Base-by-base conservation (phyloP, 37 sponge, comb jelly and placozoan genomes). In the Halichondria panicea region DNA sequence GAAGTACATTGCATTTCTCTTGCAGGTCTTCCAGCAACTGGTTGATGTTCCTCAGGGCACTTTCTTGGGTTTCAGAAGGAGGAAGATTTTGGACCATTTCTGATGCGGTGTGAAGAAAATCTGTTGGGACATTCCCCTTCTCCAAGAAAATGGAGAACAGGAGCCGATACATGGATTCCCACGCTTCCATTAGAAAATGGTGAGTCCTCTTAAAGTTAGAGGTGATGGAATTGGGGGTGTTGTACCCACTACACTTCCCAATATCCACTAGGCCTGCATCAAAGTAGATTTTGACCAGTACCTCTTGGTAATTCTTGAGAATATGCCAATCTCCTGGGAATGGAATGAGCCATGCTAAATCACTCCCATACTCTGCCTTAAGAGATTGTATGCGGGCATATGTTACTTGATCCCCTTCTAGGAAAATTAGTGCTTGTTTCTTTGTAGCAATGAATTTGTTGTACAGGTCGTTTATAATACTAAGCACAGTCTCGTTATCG, bases 241-340 rank as follows among this genome's bases (percentile, higher is more conserved):
- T 27, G 21, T 76, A 76, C 15, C 77, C 77, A 63, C 53, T 45
- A 40, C 70, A 37, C 37, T 53, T 66, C 5, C 70, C 80, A 21
- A 79, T 24, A 18, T 50, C 55, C 15, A 42, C 2, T 6, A 79
- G 44, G 31, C 80, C 80, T 37, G 80, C 80, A 53, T 65, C 68
- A 53, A 38, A 79, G 45, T 76, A 76, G 22, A 63, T 32, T 44
- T 76, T 63, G 15, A 63, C 22, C 3, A 76, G 39, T 21, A 65
- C 68, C 12, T 39, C 43, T 37, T 78, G 68, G 25, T 34, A 67
- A 28, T 65, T 66, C 33, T 78, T 78, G 2, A 66, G 68, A 4
- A 78, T 9, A 35, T 78, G 79, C 79, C 79, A 78, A 27, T 78
- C 79, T 11, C 79, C 68, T 52, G 67, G 66, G 34, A 66, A 78